Base-by-base conservation (phyloP, 2,113 vertebrate genomes). In the Capra hircus region DNA sequence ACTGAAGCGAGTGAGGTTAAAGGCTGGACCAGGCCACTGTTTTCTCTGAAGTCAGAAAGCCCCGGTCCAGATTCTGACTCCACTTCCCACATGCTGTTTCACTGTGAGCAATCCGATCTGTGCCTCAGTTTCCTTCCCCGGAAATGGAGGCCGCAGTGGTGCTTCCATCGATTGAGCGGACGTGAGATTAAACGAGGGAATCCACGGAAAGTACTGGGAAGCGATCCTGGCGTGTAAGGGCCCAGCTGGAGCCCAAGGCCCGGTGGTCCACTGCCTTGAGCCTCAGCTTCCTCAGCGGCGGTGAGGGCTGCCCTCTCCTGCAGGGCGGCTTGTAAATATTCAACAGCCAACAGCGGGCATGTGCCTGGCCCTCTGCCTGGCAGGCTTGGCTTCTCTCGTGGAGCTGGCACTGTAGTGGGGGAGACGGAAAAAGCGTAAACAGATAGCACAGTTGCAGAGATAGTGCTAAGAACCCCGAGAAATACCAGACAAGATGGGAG, bases 271-370 rank as follows among this genome's bases (percentile, higher is more conserved):
- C 77, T 15, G 64, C 55, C 30, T 33, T 23, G 5, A 62, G 19
- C 19, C 90, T 59, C 9, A 1, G 15, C 45, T 45, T 87, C 17
- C 33, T 53, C 71, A 27, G 87, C 13, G 30, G 25, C n/a, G 23
- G 19, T 45, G 23, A 67, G 81, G 90, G 23, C 64, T 12, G 17
- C 11, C 25, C 6, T 91, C n/a, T n/a, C 8, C 25, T 15, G 36
- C 48, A 16, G 21, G 12, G 57, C 27, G 2, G 12, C 59, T 28
- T 52, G 40, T n/a, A 43, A 45, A 25, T 78, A 7, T 10, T 23
- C 48, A 55, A 6, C 19, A 10, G 8, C 11, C 48, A 19, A 3
- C 33, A 15, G 0, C 17, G 5, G 28, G 45, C 19, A 2, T 3
- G 60, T 12, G 3, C 7, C 67, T 23, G 48, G 33, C 12, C 45